phyloP scores from a whole-genome alignment of 2,888 invertebrate genomes.

The Nomada flava region DNA sequence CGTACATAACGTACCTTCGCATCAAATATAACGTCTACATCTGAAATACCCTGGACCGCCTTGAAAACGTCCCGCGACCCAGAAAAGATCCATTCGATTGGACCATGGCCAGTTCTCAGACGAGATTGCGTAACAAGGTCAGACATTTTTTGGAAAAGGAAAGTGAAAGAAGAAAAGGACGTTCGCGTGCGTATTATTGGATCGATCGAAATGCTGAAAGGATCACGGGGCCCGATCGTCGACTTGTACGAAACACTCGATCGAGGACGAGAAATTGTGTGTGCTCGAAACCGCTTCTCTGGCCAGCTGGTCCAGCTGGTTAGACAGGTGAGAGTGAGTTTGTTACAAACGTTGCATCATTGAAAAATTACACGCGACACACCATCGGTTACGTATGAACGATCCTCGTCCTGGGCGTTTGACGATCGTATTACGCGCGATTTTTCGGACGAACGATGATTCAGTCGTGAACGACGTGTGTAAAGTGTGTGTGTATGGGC shows the following conservation, averaged over 20 bases:
- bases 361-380: slow-evolving; percentile 47
- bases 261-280: slow-evolving; percentile 37
- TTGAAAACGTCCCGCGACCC: background rate
- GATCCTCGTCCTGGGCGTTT: slow-evolving; percentile 24
- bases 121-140: slow-evolving; percentile 49
- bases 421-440: background rate
- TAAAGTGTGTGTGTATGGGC: background rate
- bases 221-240: background rate
- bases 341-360: slow-evolving; percentile 60
- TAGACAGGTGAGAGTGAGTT: slow-evolving; percentile 66
- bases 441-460: background rate
- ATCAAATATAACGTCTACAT: too few species aligned
- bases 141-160: slow-evolving; percentile 25
- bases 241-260: slow-evolving; percentile 10
- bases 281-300: slow-evolving; percentile 35
- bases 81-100: background rate
- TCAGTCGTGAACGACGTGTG: background rate
- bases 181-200: background rate
- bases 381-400: slow-evolving; percentile 19
- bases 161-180: slow-evolving; percentile 3
- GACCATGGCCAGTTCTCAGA: background rate
- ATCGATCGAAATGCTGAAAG: background rate
- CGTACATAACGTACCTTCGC: too few species aligned
- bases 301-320: slow-evolving; percentile 38
- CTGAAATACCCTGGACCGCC: background rate